Conservation (phyloP, 1,140 invertebrate genomes). For the Drosophila kurseongensis region DNA sequence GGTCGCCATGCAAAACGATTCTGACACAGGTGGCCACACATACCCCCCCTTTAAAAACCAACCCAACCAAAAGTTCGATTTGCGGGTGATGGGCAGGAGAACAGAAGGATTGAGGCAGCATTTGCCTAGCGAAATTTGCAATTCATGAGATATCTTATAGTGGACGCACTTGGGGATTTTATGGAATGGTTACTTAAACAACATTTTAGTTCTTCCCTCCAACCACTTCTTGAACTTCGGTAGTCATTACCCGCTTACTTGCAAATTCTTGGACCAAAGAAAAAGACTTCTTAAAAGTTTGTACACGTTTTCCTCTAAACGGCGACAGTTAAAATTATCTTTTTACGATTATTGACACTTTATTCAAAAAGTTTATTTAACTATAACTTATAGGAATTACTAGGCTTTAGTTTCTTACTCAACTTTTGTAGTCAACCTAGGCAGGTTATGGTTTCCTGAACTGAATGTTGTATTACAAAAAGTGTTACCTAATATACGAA, state of each 20-base stretch:
- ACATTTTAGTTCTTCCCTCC: background rate
- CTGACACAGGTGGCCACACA: conserved; percentile 15
- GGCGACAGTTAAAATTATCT: background rate
- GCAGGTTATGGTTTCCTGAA: too few relatives aligned
- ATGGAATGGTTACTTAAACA: background rate
- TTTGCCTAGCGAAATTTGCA: background rate
- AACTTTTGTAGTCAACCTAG: too few relatives aligned
- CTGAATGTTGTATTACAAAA: too few relatives aligned
- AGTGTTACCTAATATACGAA: too few relatives aligned
- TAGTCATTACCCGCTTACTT: background rate
- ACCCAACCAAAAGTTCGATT: background rate
- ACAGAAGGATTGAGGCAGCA: background rate
- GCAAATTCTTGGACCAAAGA: background rate
- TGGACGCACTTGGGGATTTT: background rate
- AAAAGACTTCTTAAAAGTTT: background rate
- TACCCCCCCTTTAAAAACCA: background rate
- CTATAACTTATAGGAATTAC: too few relatives aligned
- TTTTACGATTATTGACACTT: background rate
- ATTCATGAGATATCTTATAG: conserved; percentile 10
- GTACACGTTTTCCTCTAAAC: background rate
- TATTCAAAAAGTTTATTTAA: background rate
- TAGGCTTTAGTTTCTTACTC: too few relatives aligned
- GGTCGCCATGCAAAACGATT: conserved; percentile 5
- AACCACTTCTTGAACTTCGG: background rate
- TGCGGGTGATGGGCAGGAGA: background rate